phyloP scores from a whole-genome alignment of 2,888 invertebrate genomes.

The Brenthis ino region DNA sequence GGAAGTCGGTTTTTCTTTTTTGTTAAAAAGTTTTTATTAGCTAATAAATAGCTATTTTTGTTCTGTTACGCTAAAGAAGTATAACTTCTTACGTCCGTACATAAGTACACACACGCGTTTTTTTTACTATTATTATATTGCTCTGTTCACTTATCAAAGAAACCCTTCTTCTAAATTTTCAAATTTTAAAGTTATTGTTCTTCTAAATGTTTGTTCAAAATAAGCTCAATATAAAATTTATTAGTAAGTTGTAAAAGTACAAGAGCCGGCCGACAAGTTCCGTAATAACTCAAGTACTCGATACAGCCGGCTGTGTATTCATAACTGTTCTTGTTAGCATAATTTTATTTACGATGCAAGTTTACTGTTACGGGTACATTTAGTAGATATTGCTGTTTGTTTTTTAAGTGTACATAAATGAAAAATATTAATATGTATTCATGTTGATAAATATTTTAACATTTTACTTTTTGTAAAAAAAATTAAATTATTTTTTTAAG shows the following conservation, averaged over 20 bases:
- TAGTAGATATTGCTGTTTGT: neutral
- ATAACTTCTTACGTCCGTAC: too few species aligned
- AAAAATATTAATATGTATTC: too few species aligned
- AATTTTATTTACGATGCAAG: conserved; percentile 29
- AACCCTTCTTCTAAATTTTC: conserved; percentile 16
- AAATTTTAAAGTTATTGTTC: conserved; percentile 16
- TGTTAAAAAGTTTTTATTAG: too few species aligned
- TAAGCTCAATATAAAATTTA: conserved; percentile 11
- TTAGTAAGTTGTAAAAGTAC: conserved; percentile 11
- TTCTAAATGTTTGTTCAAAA: conserved; percentile 16
- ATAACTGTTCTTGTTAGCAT: conserved; percentile 18
- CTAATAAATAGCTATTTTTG: too few species aligned
- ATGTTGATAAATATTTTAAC: too few species aligned
- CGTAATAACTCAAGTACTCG: conserved; percentile 24
- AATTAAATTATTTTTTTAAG: too few species aligned
- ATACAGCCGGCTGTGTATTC: conserved; percentile 23
- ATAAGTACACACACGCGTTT: too few species aligned
- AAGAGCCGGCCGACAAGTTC: conserved; percentile 23
- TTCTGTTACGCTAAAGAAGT: too few species aligned
- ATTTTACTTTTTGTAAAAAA: too few species aligned
- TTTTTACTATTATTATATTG: too few species aligned
- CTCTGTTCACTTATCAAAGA: too few species aligned
- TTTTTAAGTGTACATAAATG: neutral
- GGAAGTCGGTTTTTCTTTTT: too few species aligned
- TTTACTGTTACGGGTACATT: conserved; percentile 7